phyloP scores from a whole-genome alignment of 2,113 vertebrate genomes.

The Austrofundulus limnaeus region DNA sequence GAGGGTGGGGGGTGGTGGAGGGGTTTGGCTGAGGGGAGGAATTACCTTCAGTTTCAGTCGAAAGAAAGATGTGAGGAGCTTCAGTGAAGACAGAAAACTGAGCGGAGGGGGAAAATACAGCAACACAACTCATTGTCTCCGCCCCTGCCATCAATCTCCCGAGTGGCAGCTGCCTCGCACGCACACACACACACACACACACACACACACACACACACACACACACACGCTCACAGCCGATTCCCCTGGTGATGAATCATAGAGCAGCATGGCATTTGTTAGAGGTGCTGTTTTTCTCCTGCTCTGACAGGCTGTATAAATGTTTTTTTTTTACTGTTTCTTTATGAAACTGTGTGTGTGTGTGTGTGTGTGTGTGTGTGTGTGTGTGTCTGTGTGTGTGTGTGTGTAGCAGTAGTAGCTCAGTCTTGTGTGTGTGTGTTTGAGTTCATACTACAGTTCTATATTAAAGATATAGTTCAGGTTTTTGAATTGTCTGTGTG shows the following conservation, averaged over 20 bases:
- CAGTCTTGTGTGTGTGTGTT: conserved; percentile 1
- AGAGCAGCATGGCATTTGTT: conserved; percentile 55
- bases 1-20: background rate
- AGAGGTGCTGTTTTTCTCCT: conserved; percentile 54
- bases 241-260: conserved; percentile 66
- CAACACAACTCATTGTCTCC: conserved; percentile 70
- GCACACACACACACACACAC: conserved; percentile 27
- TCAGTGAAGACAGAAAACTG: conserved; percentile 22
- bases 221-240: conserved; percentile 48
- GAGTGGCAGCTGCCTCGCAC: conserved; percentile 54
- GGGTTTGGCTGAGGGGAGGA: background rate
- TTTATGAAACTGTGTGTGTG: background rate
- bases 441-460: background rate
- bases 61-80: conserved; percentile 36
- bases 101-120: conserved; percentile 24
- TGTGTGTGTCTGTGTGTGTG: conserved; percentile 5
- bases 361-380: conserved; percentile 12
- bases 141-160: conserved; percentile 64
- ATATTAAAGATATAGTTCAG: background rate
- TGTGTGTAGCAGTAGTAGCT: conserved; percentile 18
- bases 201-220: conserved; percentile 21
- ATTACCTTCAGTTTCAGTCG: conserved; percentile 23
- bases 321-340: conserved; percentile 22
- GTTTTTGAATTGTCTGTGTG: background rate
- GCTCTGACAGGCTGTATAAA: conserved; percentile 39